Evolutionary conservation across 2,113 vertebrate genomes (phyloP), one percentile per base, ranked within the genome.

Genomic region (Arvicanthis niloticus): DNA sequence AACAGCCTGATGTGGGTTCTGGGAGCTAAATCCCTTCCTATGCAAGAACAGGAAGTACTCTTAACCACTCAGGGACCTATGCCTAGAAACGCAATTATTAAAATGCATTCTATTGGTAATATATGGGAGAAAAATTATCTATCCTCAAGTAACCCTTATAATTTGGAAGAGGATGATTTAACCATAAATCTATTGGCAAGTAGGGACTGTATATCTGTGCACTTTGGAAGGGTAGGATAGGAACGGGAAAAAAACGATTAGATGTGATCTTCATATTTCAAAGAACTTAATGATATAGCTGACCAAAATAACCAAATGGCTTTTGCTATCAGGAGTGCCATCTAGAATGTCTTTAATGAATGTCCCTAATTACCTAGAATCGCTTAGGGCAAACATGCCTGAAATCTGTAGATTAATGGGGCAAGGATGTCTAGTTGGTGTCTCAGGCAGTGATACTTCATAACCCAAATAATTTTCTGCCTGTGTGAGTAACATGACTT

Each of bases 361-460:
- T 29, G 0, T 22, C 40, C 26, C 12, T 58, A 67, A 16, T 56
- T 91, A 7, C 77, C 29, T 89, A 78, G 4, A 16, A 67, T 88
- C 90, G 40, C 15, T 82, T 73, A 90, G 31, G 19, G 26, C 76
- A 85, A 93, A 65, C 2, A 40, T 40, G 34, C 40, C 10, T 60
- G 17, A 51, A 87, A 73, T 45, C 34, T 68, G 58, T 93, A 40
- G 26, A n/a, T 93, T 77, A 89, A 67, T 42, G 40, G 16, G 29
- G 9, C 58, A 51, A 72, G 13, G 9, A 53, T 95, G n/a, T 89
- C 76, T 86, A 16, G 62, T 92, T 87, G 85, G 42, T 89, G 13
- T 31, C 21, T 84, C 70, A 65, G 62, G 19, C 87, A 37, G 26
- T 86, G 15, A 42, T 48, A 16, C 26, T 56, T 93, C 22, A 86